Percentiles rank a stretch among this genome's conserved stretches.
Evolutionary conservation across 2,797 vertebrate species (phyloP).

Genomic region (Graptemys geographica): DNA sequence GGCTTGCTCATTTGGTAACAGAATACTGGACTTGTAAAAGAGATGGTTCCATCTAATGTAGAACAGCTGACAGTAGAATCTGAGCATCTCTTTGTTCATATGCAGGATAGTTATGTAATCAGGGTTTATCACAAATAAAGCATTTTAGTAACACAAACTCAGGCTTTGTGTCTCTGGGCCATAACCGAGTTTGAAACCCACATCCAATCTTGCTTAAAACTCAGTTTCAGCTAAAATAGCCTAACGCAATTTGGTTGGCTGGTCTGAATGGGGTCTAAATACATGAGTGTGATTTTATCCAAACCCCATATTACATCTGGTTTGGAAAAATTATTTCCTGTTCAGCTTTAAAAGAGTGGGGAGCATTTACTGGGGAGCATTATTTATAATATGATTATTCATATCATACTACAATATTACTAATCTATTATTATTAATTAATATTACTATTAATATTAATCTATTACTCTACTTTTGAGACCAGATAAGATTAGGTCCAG

Average conservation of each 20-base stretch:
- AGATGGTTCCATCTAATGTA: neutral
- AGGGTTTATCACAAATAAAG: neutral
- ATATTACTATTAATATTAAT: neutral
- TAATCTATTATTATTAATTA: neutral
- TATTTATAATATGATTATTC: constrained; percentile 19
- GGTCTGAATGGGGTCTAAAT: neutral
- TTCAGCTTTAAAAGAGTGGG: constrained; percentile 9
- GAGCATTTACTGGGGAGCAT: neutral
- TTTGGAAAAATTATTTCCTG: neutral
- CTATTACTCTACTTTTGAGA: constrained; percentile 21
- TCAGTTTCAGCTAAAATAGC: constrained; percentile 3
- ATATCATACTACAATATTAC: neutral
- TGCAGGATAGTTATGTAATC: neutral
- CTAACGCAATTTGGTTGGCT: constrained; percentile 9
- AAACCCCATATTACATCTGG: constrained; percentile 1
- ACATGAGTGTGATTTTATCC: neutral
- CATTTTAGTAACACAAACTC: constrained; percentile 39
- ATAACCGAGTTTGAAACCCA: constrained; percentile 20
- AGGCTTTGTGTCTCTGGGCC: constrained; percentile 7
- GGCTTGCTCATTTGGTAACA: constrained; percentile 38
- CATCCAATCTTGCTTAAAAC: constrained; percentile 38
- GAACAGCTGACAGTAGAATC: constrained; percentile 26
- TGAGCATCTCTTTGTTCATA: constrained; percentile 28
- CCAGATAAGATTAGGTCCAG: constrained; percentile 27
- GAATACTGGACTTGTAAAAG: constrained; percentile 19